These are phyloP conservation scores for Bungarus multicinctus DNA, from an alignment of 2,113 vertebrate species.

Conservation along the genomic window DNA sequence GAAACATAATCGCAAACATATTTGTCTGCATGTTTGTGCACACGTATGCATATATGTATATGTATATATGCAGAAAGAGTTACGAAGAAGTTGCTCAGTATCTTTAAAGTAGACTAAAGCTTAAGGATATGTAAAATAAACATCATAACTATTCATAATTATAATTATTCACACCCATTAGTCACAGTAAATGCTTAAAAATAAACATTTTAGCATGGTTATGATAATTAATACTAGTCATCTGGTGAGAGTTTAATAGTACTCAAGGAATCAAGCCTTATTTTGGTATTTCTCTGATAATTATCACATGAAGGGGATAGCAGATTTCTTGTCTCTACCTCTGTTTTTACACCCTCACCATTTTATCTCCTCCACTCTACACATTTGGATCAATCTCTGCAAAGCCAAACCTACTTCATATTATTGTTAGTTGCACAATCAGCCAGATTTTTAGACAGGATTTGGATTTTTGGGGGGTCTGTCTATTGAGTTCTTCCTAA, in stretches of 20 bases:
- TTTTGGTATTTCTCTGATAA: neutral
- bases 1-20: neutral
- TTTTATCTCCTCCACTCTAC: neutral
- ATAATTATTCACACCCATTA: neutral
- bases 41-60: neutral
- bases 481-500: neutral
- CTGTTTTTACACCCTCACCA: neutral
- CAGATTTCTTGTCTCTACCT: neutral
- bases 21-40: neutral
- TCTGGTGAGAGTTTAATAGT: neutral
- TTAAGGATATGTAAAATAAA: neutral
- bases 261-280: neutral
- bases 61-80: neutral
- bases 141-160: neutral
- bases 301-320: neutral
- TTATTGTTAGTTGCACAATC: neutral
- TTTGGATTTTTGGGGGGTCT: neutral
- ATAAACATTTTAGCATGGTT: neutral
- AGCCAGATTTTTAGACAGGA: neutral
- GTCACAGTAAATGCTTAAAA: neutral
- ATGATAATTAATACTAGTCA: neutral
- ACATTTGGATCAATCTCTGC: neutral
- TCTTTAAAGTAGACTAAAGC: neutral
- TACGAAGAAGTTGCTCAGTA: neutral
- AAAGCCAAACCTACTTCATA: neutral